These are phyloP conservation scores for Callipepla squamata DNA, from an alignment of 2,113 vertebrate genomes.

Conservation along the genomic window DNA sequence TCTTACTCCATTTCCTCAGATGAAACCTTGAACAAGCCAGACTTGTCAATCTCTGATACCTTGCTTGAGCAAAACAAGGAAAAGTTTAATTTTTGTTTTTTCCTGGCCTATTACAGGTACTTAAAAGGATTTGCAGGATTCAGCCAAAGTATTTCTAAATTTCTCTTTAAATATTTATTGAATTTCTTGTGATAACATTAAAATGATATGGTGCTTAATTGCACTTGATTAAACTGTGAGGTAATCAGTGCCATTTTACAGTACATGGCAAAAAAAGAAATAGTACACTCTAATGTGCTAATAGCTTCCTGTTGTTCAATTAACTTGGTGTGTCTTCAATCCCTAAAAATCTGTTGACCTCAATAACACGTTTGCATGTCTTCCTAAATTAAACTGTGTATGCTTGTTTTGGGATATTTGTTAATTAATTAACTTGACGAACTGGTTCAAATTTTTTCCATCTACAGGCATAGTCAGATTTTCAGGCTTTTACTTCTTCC, in stretches of 20 bases:
- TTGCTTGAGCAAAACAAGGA: background rate
- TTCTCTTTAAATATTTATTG: slow-evolving; percentile 62
- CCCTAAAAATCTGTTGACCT: slow-evolving; percentile 32
- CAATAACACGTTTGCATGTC: background rate
- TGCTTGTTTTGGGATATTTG: slow-evolving; percentile 10
- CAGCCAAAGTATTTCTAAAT: slow-evolving; percentile 15
- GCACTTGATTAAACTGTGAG: slow-evolving; percentile 62
- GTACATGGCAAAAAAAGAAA: slow-evolving; percentile 17
- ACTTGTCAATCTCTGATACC: background rate
- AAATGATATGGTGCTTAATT: slow-evolving; percentile 48
- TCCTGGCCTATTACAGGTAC: background rate
- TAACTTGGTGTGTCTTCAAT: slow-evolving; percentile 53
- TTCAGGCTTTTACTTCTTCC: background rate
- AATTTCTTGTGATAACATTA: slow-evolving; percentile 51
- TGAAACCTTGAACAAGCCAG: background rate
- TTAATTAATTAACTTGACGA: slow-evolving; percentile 24
- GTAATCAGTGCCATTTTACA: slow-evolving; percentile 54
- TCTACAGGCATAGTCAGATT: background rate
- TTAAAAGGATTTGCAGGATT: slow-evolving; percentile 40
- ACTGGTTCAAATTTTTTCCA: background rate
- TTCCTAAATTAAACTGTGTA: slow-evolving; percentile 31
- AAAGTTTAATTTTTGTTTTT: background rate
- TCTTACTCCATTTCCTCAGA: background rate
- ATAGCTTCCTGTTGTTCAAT: slow-evolving; percentile 51
- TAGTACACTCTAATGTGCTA: slow-evolving; percentile 23